Conservation (phyloP, 1,140 invertebrate genomes). For the Drosophila busckii region DNA sequence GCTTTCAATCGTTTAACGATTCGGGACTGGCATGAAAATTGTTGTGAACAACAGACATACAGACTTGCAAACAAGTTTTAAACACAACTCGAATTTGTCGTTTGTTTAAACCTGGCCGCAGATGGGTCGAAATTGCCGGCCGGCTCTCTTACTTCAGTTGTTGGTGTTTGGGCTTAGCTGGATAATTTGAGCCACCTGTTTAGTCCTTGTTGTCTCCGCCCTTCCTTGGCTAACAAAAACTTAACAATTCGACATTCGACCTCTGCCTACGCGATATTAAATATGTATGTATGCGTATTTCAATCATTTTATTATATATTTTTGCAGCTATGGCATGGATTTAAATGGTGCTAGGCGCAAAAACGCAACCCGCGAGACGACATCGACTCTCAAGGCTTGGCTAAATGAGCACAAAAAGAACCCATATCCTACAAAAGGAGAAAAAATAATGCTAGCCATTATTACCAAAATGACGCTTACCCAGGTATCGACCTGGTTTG, state of each 20-base stretch:
- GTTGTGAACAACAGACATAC: background rate
- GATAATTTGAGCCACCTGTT: conserved; percentile 11
- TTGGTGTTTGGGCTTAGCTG: no score
- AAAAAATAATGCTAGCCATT: conserved; percentile 99
- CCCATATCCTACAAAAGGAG: conserved; percentile 98
- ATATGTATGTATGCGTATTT: no score
- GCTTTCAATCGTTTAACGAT: no score
- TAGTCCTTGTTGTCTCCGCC: background rate
- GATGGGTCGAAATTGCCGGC: conserved; percentile 29
- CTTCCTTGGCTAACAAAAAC: conserved; percentile 19
- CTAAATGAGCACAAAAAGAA: conserved; percentile 99
- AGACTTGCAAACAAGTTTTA: conserved; percentile 24
- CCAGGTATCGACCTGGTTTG: conserved; percentile 99
- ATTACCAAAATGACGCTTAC: conserved; percentile 99
- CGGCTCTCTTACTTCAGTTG: background rate
- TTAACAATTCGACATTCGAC: background rate
- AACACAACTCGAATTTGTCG: no score
- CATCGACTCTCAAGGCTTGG: conserved; percentile 98
- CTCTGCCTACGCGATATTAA: background rate
- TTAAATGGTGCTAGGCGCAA: conserved; percentile 94
- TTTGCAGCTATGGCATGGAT: conserved; percentile 92
- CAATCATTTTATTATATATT: conserved; percentile 2
- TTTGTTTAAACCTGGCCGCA: conserved; percentile 36
- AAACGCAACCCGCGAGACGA: conserved; percentile 98
- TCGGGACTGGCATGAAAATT: background rate